A percentile compares a stretch with the other conserved stretches of the same genome.
Conservation (phyloP, 2,888 invertebrate genomes). For the Volucella bombylans region DNA sequence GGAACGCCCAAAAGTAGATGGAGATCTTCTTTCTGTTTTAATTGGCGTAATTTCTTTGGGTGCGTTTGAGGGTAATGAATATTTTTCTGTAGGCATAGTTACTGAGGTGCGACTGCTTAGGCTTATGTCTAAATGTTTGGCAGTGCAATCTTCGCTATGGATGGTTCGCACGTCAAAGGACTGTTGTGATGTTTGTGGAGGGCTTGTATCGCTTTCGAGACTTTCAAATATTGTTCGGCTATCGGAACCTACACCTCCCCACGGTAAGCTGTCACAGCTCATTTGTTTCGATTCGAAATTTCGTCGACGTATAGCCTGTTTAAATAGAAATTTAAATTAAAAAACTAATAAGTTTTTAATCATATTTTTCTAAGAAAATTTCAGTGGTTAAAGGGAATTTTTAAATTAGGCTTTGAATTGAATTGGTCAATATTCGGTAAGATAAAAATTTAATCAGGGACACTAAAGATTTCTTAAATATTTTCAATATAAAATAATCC, state of each 20-base stretch:
- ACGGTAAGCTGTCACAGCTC: slow-evolving; percentile 82
- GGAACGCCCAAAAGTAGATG: slow-evolving; percentile 78
- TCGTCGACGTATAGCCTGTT: slow-evolving; percentile 83
- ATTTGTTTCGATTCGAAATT: slow-evolving; percentile 84
- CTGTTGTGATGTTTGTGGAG: slow-evolving; percentile 71
- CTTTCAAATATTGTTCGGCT: slow-evolving; percentile 82
- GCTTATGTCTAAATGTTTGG: slow-evolving; percentile 67
- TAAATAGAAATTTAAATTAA: neutral
- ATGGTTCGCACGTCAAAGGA: slow-evolving; percentile 79
- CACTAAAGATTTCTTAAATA: too few species aligned
- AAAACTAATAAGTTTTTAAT: neutral
- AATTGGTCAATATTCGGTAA: too few species aligned
- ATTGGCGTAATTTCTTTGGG: slow-evolving; percentile 53
- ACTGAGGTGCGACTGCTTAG: slow-evolving; percentile 41
- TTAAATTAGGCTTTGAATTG: too few species aligned
- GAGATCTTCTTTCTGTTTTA: slow-evolving; percentile 53
- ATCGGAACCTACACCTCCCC: slow-evolving; percentile 79
- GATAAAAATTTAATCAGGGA: too few species aligned
- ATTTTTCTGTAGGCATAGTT: slow-evolving; percentile 47
- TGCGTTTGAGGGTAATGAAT: slow-evolving; percentile 47
- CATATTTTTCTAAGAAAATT: too few species aligned
- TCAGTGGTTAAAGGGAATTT: too few species aligned
- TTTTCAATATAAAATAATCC: too few species aligned
- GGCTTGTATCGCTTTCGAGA: slow-evolving; percentile 80
- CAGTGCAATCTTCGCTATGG: slow-evolving; percentile 78